Percentiles rank a stretch among this genome's conserved stretches.
Conservation (phyloP, 2,888 invertebrate species). For the Catocala sponsa region DNA sequence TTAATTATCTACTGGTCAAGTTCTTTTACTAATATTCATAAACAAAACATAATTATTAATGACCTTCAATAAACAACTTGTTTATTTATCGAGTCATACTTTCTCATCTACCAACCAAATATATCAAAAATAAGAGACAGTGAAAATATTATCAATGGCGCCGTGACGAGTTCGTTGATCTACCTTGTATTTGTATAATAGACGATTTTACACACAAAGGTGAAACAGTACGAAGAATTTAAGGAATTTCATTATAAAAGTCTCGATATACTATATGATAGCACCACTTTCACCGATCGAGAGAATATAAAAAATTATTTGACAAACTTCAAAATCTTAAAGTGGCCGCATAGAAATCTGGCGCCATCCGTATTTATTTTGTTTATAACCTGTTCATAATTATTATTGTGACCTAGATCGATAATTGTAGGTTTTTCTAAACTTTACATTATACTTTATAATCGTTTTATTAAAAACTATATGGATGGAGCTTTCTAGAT, state of each 20-base stretch:
- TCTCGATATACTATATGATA: neutral
- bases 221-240: slow-evolving; percentile 39
- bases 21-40: too few species aligned
- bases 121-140: neutral
- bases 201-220: slow-evolving; percentile 11
- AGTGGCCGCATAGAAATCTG: neutral
- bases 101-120: too few species aligned
- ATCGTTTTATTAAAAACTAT: too few species aligned
- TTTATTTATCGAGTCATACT: too few species aligned
- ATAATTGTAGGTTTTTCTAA: too few species aligned
- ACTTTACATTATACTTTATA: too few species aligned
- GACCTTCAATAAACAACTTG: too few species aligned
- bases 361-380: neutral
- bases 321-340: neutral
- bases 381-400: too few species aligned
- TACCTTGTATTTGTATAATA: slow-evolving; percentile 22
- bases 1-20: too few species aligned
- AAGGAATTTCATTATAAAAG: slow-evolving; percentile 39
- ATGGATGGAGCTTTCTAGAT: too few species aligned
- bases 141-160: neutral
- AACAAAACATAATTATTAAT: too few species aligned
- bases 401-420: too few species aligned
- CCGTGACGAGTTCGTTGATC: slow-evolving; percentile 26
- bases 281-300: slow-evolving; percentile 39
- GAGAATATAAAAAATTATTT: slow-evolving; percentile 13